Percentiles rank a stretch among this genome's conserved stretches.
Conservation (phyloP, 2,113 vertebrate species). For the Pollimyrus isidori region DNA sequence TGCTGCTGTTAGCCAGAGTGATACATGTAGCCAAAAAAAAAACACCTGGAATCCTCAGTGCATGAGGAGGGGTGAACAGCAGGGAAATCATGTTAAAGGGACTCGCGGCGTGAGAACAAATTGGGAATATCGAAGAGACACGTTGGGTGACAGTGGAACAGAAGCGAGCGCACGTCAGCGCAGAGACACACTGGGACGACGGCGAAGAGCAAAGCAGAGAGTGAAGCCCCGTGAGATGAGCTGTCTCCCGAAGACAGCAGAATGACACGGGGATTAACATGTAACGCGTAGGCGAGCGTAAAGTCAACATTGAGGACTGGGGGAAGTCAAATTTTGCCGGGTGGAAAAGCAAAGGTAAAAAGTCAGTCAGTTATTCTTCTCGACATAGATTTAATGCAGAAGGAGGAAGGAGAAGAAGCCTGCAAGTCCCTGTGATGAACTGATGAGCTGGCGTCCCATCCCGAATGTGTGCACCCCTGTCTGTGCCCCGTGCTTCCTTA, state of each 20-base stretch:
- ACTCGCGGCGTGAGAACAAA: background rate
- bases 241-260: background rate
- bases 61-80: background rate
- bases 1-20: background rate
- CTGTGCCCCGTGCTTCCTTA: background rate
- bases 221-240: background rate
- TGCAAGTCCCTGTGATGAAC: background rate
- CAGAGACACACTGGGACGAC: background rate
- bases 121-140: background rate
- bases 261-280: background rate
- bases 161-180: background rate
- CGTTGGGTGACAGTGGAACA: background rate
- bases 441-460: background rate
- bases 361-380: background rate
- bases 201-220: background rate
- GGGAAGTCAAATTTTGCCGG: background rate
- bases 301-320: background rate
- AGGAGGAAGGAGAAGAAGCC: background rate
- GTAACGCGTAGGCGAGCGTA: background rate
- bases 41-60: background rate
- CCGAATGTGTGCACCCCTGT: background rate
- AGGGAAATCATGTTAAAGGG: background rate
- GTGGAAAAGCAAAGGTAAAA: background rate
- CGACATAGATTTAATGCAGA: background rate
- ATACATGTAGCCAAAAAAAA: background rate